A percentile compares a stretch with the other conserved stretches of the same genome.
Evolutionary conservation across 2,113 vertebrate genomes (phyloP).

Genomic region (Ptyas mucosa): DNA sequence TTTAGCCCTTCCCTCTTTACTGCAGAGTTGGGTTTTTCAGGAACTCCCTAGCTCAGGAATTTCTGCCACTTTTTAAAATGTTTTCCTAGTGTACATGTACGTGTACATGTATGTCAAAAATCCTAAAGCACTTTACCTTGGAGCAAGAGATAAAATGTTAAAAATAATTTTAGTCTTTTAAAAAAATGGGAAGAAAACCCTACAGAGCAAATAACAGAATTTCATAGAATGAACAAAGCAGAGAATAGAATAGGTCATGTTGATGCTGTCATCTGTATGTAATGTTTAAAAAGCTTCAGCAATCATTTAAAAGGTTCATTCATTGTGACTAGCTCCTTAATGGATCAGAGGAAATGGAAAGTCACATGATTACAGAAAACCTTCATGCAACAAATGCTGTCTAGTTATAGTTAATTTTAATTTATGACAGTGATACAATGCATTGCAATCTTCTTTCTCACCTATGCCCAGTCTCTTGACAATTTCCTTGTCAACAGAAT

Average conservation of each 20-base stretch:
- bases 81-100: slow-evolving; percentile 42
- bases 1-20: slow-evolving; percentile 41
- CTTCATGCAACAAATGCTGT: slow-evolving; percentile 59
- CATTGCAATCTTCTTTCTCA: slow-evolving; percentile 61
- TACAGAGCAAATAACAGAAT: slow-evolving; percentile 35
- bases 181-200: slow-evolving; percentile 44
- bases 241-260: neutral
- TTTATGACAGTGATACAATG: slow-evolving; percentile 68
- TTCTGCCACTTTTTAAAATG: slow-evolving; percentile 47
- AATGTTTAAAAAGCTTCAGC: slow-evolving; percentile 48
- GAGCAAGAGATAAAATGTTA: slow-evolving; percentile 35
- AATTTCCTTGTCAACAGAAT: slow-evolving; percentile 38
- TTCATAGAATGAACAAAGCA: neutral
- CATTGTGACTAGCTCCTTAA: slow-evolving; percentile 53
- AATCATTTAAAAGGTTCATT: slow-evolving; percentile 59
- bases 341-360: slow-evolving; percentile 60
- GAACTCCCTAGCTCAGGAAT: neutral
- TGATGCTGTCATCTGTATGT: slow-evolving; percentile 36
- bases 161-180: neutral
- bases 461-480: slow-evolving; percentile 35
- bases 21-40: slow-evolving; percentile 29
- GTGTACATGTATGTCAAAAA: slow-evolving; percentile 52
- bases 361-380: slow-evolving; percentile 62
- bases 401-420: slow-evolving; percentile 71
- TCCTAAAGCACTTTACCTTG: slow-evolving; percentile 57